Conservation (phyloP, 2,797 vertebrate genomes). For the Psittacula echo region DNA sequence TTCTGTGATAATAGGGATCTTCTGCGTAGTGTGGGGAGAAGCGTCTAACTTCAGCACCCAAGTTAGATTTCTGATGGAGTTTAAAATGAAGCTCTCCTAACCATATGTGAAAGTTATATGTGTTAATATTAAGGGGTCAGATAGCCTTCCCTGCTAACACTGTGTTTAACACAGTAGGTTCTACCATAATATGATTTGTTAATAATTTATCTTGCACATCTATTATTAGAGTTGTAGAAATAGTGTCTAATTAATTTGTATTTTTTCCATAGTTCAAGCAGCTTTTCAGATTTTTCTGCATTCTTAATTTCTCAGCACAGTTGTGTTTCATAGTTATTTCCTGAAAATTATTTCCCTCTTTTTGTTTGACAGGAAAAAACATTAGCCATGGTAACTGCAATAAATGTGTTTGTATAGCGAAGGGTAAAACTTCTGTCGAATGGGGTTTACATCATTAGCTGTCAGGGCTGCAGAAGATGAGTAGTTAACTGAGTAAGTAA, state of each 20-base stretch:
- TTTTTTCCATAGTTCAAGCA: not conserved
- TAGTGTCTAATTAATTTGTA: not conserved
- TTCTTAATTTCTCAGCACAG: not conserved
- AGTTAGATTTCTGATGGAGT: not conserved
- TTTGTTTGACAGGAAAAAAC: not conserved
- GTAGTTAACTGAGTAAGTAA: constrained; percentile 81
- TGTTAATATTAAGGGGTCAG: not conserved
- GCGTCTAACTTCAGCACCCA: not conserved
- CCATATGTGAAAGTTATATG: not conserved
- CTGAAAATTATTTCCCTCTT: not conserved
- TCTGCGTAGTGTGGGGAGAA: not conserved
- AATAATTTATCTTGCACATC: not conserved
- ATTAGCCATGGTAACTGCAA: not conserved
- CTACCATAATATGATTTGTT: not conserved
- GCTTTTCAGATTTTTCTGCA: not conserved
- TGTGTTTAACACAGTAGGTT: not conserved
- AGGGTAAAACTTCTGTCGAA: not conserved
- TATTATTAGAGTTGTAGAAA: not conserved
- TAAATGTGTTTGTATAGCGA: constrained; percentile 3
- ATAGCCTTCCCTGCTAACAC: not conserved
- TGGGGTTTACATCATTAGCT: constrained; percentile 1
- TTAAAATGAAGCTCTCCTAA: not conserved
- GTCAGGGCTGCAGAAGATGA: constrained; percentile 62
- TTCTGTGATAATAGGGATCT: not conserved
- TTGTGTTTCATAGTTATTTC: not conserved